Percentiles rank a stretch among this genome's conserved stretches.
phyloP scores from a whole-genome alignment of 2,113 vertebrate genomes.

The Notothenia rossii region DNA sequence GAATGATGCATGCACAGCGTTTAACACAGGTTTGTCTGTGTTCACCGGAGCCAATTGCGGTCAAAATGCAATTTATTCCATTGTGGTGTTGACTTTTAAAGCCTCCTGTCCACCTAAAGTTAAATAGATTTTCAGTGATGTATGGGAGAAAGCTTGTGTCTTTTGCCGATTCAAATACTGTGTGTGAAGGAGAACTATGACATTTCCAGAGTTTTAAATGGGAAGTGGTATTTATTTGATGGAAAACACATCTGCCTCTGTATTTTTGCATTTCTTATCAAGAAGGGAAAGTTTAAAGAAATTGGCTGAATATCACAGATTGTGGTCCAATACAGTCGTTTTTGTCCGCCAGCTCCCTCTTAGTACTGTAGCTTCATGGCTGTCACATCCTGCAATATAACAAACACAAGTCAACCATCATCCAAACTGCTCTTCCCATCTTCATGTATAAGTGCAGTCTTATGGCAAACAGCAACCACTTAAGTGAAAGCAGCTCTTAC shows the following conservation, averaged over 20 bases:
- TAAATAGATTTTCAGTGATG: neutral
- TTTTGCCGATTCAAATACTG: neutral
- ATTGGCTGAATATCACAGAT: neutral
- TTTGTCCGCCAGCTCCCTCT: neutral
- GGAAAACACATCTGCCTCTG: neutral
- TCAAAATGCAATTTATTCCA: neutral
- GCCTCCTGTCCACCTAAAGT: neutral
- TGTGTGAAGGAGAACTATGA: neutral
- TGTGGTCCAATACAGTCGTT: neutral
- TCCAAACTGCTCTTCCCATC: slow-evolving; percentile 15
- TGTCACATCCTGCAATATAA: neutral
- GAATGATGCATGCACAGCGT: neutral
- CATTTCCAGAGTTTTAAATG: neutral
- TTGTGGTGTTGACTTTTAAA: neutral
- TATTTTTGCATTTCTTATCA: neutral
- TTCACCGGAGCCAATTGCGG: neutral
- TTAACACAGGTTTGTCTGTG: neutral
- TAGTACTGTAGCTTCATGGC: neutral
- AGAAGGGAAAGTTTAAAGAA: neutral
- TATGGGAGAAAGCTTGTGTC: neutral
- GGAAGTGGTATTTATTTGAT: neutral
- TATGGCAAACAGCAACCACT: slow-evolving; percentile 21
- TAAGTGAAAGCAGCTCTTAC: slow-evolving; percentile 43
- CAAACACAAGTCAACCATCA: slow-evolving; percentile 4
- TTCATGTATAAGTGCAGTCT: slow-evolving; percentile 12